Base-by-base conservation (phyloP, 2,113 vertebrate genomes). In the Naja naja region DNA sequence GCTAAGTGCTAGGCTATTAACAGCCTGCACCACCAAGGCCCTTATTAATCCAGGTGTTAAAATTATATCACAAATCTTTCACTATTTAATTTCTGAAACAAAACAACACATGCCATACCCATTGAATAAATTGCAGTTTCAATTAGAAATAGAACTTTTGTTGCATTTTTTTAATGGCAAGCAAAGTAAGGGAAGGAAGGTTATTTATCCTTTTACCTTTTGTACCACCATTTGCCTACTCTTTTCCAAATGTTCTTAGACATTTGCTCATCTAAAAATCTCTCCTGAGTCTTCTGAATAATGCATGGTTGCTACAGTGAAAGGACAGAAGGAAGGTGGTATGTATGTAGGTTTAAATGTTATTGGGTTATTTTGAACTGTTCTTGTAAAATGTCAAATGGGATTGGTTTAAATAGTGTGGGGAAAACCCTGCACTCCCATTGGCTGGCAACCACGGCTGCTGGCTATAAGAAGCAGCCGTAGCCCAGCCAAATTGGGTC, bases 71-170 rank as follows among this genome's bases (percentile, higher is more conserved):
- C 54, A 30, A 39, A 5, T 30, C 45, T 43, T 89, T 93, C 49
- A 60, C 49, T 34, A 86, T 93, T 90, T 90, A 86, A 89, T 86
- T 92, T 58, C 74, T 85, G 53, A 85, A 92, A 25, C 58, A 60
- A 89, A 56, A 34, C 39, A n/a, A 43, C 85, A 92, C 85, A 10
- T n/a, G 12, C 3, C 27, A 0, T 85, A 22, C 85, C 27, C 56
- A 85, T 34, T 92, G 34, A 69, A 92, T 34, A 89, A 74, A 92
- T 89, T 5, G n/a, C 22, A 88, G 9, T 52, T 69, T 23, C 7
- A 47, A 53, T 55, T 39, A 74, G 49, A 88, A 88, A 53, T 49
- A 53, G 56, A 64, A 69, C 49, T 69, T 49, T 64, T 4, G 86
- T 54, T 54, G 23, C 45, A 52, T 5, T 85, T 43, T 11, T 47